phyloP scores from a whole-genome alignment of 2,888 invertebrate species.

The Syrista parreyssii region DNA sequence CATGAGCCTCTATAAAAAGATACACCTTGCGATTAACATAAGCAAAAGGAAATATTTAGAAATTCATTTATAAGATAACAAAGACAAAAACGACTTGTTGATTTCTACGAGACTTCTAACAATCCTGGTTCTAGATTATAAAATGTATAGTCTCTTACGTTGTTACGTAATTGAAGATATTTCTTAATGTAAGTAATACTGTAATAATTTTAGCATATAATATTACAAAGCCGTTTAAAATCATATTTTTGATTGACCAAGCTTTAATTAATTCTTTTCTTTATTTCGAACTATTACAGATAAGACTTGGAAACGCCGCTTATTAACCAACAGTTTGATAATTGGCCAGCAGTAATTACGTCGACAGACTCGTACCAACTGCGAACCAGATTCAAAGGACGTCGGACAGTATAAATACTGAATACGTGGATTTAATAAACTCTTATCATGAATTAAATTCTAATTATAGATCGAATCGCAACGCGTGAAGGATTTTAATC shows the following conservation, averaged over 20 bases:
- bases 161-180: too few relatives aligned
- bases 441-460: neutral
- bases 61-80: neutral
- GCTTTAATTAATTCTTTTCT: too few relatives aligned
- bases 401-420: neutral
- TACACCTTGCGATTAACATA: neutral
- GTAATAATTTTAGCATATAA: too few relatives aligned
- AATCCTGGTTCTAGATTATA: neutral
- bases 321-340: too few relatives aligned
- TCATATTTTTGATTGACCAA: too few relatives aligned
- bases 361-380: too few relatives aligned
- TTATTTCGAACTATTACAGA: too few relatives aligned
- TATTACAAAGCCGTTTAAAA: too few relatives aligned
- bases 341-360: too few relatives aligned
- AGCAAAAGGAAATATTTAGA: neutral
- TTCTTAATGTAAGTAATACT: too few relatives aligned
- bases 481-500: neutral
- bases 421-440: neutral
- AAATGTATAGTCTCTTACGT: neutral
- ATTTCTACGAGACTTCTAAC: neutral
- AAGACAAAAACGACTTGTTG: neutral
- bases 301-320: too few relatives aligned
- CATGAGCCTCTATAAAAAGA: neutral
- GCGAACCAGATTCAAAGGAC: neutral
- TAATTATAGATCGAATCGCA: neutral